Percentiles rank a stretch among this genome's conserved stretches.
Conservation (phyloP, 1,140 invertebrate genomes). For the Ctenoplectra terminalis region DNA sequence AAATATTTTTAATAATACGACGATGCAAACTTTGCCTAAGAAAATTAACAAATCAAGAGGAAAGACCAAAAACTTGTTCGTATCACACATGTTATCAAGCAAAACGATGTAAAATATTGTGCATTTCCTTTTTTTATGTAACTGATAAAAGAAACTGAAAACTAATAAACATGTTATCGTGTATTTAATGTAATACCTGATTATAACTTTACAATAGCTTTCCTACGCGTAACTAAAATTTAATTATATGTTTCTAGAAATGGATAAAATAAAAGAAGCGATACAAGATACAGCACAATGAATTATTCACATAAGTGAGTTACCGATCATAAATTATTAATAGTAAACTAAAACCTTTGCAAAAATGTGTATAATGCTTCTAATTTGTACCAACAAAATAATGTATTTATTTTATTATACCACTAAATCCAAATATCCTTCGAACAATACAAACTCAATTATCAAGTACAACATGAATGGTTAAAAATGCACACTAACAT, state of each 20-base stretch:
- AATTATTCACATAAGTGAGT: background rate
- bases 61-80: no score
- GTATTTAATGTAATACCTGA: background rate
- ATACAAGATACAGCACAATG: background rate
- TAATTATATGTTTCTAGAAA: background rate
- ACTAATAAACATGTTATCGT: background rate
- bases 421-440: background rate
- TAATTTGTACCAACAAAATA: background rate
- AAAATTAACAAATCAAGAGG: no score
- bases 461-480: background rate
- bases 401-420: background rate
- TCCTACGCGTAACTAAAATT: background rate
- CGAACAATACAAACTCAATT: background rate
- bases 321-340: background rate
- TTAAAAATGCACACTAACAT: background rate
- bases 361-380: background rate
- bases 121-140: background rate
- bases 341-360: conserved; percentile 1
- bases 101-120: background rate
- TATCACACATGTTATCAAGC: no score
- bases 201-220: background rate
- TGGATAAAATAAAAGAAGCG: background rate
- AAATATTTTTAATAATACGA: no score
- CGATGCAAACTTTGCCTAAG: no score
- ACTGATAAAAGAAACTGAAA: background rate